These are phyloP conservation scores for Mesembrinibis cayennensis DNA, from an alignment of 2,113 vertebrate species.

Conservation along the genomic window DNA sequence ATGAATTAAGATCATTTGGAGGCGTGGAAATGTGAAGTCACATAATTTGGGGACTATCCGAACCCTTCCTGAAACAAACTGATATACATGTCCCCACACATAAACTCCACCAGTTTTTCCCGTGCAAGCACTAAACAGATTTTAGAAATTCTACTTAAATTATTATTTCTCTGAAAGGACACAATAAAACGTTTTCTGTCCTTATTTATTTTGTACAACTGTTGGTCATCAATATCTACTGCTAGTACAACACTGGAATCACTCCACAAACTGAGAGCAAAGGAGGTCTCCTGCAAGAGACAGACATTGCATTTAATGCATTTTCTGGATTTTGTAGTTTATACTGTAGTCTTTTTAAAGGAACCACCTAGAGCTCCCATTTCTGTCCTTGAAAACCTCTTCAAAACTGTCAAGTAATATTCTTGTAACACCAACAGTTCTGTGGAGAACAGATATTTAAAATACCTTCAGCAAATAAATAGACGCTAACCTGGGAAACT, in stretches of 20 bases:
- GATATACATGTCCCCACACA: fast-evolving
- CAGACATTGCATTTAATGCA: neutral
- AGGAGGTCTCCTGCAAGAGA: neutral
- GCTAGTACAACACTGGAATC: neutral
- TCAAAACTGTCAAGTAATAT: neutral
- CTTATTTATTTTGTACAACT: neutral
- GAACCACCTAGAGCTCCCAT: neutral
- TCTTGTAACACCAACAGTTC: neutral
- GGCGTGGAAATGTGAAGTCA: neutral
- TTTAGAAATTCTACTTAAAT: neutral
- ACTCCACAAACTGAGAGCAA: neutral
- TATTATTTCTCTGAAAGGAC: neutral
- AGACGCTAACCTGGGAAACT: neutral
- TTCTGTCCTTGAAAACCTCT: neutral
- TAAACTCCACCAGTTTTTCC: neutral
- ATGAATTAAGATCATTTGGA: neutral
- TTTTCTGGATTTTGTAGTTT: neutral
- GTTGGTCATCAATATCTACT: neutral
- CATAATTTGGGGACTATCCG: neutral
- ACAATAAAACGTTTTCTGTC: neutral
- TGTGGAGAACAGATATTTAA: neutral
- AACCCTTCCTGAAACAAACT: neutral
- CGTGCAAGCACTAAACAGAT: neutral
- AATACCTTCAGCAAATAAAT: neutral
- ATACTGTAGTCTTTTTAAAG: neutral